These are phyloP conservation scores for Anticlea derivata DNA, from an alignment of 2,888 invertebrate genomes.

Conservation along the genomic window DNA sequence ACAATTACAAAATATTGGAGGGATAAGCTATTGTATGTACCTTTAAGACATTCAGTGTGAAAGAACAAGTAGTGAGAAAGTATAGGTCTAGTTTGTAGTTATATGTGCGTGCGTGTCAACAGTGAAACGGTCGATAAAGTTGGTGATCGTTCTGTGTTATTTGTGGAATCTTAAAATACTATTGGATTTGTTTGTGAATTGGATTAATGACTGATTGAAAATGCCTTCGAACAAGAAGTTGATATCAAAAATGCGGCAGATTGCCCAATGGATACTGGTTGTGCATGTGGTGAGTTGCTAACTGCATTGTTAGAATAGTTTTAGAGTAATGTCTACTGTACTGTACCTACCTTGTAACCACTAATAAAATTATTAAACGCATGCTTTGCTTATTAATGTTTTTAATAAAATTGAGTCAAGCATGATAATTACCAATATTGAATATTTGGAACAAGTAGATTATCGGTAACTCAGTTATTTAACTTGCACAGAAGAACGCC, in stretches of 20 bases:
- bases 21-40: conserved; percentile 58
- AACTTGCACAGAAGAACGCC: too few relatives aligned
- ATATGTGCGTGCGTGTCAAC: conserved; percentile 74
- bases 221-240: conserved; percentile 80
- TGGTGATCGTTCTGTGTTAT: conserved; percentile 73
- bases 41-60: conserved; percentile 57
- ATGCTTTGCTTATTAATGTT: neutral
- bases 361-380: conserved; percentile 1
- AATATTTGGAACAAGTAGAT: too few relatives aligned
- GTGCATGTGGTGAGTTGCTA: conserved; percentile 76
- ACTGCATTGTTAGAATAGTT: conserved; percentile 25
- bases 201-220: conserved; percentile 53
- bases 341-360: neutral
- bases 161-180: conserved; percentile 71
- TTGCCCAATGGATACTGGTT: conserved; percentile 75
- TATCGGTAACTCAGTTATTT: too few relatives aligned
- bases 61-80: conserved; percentile 76
- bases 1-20: conserved; percentile 56
- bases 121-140: conserved; percentile 81
- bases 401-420: neutral
- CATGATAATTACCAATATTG: neutral
- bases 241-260: conserved; percentile 74
- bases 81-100: conserved; percentile 69
- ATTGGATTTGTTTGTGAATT: conserved; percentile 53
- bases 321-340: conserved; percentile 13